phyloP scores from a whole-genome alignment of 1,140 invertebrate species.

The Mya arenaria region DNA sequence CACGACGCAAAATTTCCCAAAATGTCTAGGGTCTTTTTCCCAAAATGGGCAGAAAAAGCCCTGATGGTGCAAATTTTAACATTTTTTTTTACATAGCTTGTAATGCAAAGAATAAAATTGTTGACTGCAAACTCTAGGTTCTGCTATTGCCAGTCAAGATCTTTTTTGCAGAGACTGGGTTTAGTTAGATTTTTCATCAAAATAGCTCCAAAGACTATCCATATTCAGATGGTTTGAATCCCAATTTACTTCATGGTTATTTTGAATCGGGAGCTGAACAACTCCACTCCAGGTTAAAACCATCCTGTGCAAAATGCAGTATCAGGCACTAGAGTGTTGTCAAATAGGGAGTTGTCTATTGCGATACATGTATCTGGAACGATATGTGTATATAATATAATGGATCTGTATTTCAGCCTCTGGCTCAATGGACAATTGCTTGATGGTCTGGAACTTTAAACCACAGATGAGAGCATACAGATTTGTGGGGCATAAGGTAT shows the following conservation, averaged over 20 bases:
- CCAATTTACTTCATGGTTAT: no score
- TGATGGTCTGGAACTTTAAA: constrained; percentile 91
- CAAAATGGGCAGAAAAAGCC: no score
- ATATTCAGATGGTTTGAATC: no score
- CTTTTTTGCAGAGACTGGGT: background rate
- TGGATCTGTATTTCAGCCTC: constrained; percentile 83
- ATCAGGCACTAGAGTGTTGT: background rate
- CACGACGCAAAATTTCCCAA: no score
- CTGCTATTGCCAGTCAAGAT: background rate
- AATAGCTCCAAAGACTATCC: no score
- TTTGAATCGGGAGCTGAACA: no score
- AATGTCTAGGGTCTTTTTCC: no score
- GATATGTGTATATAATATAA: background rate
- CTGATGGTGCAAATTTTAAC: no score
- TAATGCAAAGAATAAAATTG: no score
- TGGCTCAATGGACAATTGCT: constrained; percentile 88
- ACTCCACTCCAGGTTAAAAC: no score
- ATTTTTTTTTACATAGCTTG: no score
- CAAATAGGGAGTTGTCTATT: background rate
- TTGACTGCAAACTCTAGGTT: no score
- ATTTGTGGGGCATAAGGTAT: constrained; percentile 82
- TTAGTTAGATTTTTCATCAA: background rate
- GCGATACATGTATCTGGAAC: background rate
- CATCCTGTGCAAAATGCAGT: background rate
- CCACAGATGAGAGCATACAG: constrained; percentile 82